Evolutionary conservation across 2,888 invertebrate genomes (phyloP), one percentile per base, ranked within the genome.

Genomic region (Prostheceraeus crozeri): DNA sequence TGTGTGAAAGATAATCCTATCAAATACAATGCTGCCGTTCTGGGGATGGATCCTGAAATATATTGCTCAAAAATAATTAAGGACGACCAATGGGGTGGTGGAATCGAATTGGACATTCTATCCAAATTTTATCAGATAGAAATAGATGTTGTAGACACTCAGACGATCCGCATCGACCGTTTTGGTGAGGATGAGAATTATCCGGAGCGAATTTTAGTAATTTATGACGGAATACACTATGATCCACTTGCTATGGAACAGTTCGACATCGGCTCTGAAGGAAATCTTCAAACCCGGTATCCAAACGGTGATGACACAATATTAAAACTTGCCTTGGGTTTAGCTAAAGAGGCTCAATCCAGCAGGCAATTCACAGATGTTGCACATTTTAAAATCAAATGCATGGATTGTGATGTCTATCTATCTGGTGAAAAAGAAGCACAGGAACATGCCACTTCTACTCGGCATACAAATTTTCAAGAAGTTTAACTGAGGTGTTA

Each of bases 141-240:
- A 80, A 90, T 94, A 74, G 89, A 85, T 63, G 91, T 93, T 1
- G 87, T 93, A 2, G 89, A 93, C 73, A 89, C 89, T 52, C 83
- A 88, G 66, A 88, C 88, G 74, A 70, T 68, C 8, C 85, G 88
- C 62, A 85, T 93, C 62, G 89, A 89, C 75, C 83, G 87, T 67
- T 79, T 93, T 77, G 93, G 93, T 0, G 93, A 93, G 77, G 90
- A 91, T 75, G 84, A 85, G 70, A 83, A 84, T 68, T 91, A 87
- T 73, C 81, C 84, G 1, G 82, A 85, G 60, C 78, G 91, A 68
- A 87, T 89, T 2, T 86, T 91, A 71, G 78, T 94, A 3, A 81
- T 93, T 54, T 94, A 91, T 73, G 91, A 93, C 77, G 93, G 93
- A 16, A 89, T 93, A 55, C 94, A 94, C 77, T 94, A 94, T 72